These are phyloP conservation scores for Coracias cyanogaster DNA, from an alignment of 2,797 vertebrate species.

Conservation along the genomic window DNA sequence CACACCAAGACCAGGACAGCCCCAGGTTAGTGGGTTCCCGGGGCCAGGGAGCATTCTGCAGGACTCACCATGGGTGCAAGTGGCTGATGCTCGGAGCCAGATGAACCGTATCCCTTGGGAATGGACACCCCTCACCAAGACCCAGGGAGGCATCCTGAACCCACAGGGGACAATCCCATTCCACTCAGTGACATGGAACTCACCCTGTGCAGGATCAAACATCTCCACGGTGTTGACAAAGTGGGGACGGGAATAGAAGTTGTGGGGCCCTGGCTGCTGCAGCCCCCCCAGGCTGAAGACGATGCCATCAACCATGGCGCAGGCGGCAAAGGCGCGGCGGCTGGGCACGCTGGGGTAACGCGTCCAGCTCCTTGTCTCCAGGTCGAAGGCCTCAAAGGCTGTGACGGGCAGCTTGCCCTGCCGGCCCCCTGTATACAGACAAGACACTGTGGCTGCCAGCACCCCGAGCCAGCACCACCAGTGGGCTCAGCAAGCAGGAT, in stretches of 20 bases:
- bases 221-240: constrained; percentile 98
- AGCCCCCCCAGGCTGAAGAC: constrained; percentile 95
- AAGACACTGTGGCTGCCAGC: background rate
- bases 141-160: background rate
- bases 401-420: constrained; percentile 97
- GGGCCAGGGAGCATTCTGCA: background rate
- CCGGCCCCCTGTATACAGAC: constrained; percentile 87
- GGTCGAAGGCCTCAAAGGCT: constrained; percentile 93
- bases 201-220: constrained; percentile 92
- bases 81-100: background rate
- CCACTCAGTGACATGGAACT: constrained; percentile 23
- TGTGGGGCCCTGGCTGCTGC: constrained; percentile 96
- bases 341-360: constrained; percentile 93
- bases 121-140: background rate
- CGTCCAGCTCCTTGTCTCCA: constrained; percentile 93
- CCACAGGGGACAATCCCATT: background rate
- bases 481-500: background rate
- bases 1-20: background rate
- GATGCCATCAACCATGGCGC: constrained; percentile 83
- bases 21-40: background rate
- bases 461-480: rapidly evolving
- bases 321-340: constrained; percentile 93
- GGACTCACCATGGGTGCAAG: background rate
- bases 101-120: background rate
- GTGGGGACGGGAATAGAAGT: constrained; percentile 98